phyloP scores from a whole-genome alignment of 1,140 invertebrate genomes.

The Hycleus cichorii region DNA sequence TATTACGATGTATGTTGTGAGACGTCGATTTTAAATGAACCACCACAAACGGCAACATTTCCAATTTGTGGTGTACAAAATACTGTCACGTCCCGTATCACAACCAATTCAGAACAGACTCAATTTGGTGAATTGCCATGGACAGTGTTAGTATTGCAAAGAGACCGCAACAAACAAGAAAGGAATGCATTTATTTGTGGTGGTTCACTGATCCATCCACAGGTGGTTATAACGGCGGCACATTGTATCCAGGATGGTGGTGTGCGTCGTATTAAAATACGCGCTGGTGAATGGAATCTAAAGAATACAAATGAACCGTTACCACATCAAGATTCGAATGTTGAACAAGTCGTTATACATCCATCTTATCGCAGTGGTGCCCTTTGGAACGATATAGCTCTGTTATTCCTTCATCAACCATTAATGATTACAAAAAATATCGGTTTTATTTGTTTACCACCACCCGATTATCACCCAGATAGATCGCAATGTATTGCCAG shows the following conservation, averaged over 20 bases:
- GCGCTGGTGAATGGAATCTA: constrained; percentile 50
- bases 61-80: constrained; percentile 60
- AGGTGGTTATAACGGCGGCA: constrained; percentile 51
- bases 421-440: constrained; percentile 46
- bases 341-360: constrained; percentile 25
- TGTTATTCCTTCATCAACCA: constrained; percentile 52
- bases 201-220: constrained; percentile 49
- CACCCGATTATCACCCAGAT: constrained; percentile 17
- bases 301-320: constrained; percentile 43
- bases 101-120: constrained; percentile 52
- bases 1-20: constrained; percentile 24
- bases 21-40: neutral
- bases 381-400: constrained; percentile 61
- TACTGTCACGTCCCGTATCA: constrained; percentile 59
- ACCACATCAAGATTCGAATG: constrained; percentile 39
- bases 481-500: constrained; percentile 47
- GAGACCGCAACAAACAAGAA: constrained; percentile 41
- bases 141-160: constrained; percentile 18
- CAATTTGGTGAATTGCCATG: constrained; percentile 26
- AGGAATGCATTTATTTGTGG: constrained; percentile 48
- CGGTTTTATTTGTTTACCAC: constrained; percentile 46
- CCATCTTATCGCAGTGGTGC: constrained; percentile 34
- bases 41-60: neutral
- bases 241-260: constrained; percentile 47
- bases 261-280: constrained; percentile 31